A percentile compares a stretch with the other conserved stretches of the same genome.
Evolutionary conservation across 1,140 invertebrate species (phyloP).

Genomic region (Danaus plexippus): DNA sequence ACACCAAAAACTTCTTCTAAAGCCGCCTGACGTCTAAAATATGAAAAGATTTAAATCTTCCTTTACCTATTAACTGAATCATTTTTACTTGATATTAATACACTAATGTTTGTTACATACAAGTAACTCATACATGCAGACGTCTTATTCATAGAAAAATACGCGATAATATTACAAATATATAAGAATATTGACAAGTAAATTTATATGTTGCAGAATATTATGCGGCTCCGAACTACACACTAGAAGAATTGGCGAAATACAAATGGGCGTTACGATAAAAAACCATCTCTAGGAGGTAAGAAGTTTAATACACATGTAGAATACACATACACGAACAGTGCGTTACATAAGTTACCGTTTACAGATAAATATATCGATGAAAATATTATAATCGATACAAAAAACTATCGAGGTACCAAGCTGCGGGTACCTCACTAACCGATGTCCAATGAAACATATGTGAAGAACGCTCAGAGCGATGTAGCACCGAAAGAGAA

Average conservation of each 20-base stretch:
- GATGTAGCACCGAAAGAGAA: slow-evolving; percentile 41
- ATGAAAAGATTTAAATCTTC: too few relatives aligned
- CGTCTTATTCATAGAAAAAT: background rate
- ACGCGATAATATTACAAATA: background rate
- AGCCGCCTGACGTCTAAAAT: too few relatives aligned
- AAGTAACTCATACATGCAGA: background rate
- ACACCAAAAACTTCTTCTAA: too few relatives aligned
- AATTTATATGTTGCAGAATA: slow-evolving; percentile 25
- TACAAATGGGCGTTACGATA: slow-evolving; percentile 10
- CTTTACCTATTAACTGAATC: too few relatives aligned
- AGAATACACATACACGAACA: background rate
- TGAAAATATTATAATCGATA: slow-evolving; percentile 53
- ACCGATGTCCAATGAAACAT: slow-evolving; percentile 61
- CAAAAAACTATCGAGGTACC: slow-evolving; percentile 44
- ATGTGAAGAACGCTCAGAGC: slow-evolving; percentile 50
- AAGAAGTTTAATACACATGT: slow-evolving; percentile 10
- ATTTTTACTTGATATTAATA: too few relatives aligned
- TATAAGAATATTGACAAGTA: background rate
- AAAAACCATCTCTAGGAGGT: slow-evolving; percentile 21
- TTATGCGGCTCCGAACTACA: slow-evolving; percentile 15
- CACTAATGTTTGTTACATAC: too few relatives aligned
- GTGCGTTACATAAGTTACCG: slow-evolving; percentile 5
- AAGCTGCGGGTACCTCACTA: slow-evolving; percentile 47
- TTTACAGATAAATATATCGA: slow-evolving; percentile 58
- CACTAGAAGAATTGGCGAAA: slow-evolving; percentile 15